Percentiles rank a stretch among this genome's conserved stretches.
phyloP scores from a whole-genome alignment of 2,797 vertebrate genomes.

The Hydrolagus colliei region DNA sequence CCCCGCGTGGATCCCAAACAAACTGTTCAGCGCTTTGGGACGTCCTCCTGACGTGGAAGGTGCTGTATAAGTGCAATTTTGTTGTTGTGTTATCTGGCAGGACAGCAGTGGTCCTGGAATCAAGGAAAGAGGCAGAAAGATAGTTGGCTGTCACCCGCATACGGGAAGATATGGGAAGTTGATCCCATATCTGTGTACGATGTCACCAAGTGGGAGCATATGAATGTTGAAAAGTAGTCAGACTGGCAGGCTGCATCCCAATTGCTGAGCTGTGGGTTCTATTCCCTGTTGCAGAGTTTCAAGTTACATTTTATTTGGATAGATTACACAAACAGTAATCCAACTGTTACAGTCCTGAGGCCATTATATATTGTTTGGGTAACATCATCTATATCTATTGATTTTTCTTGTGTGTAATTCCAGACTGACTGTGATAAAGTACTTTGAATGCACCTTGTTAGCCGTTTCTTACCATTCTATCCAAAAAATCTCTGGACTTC shows the following conservation, averaged over 20 bases:
- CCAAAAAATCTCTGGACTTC: conserved; percentile 31
- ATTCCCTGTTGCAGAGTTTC: neutral
- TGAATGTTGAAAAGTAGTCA: too few relatives aligned
- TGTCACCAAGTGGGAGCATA: too few relatives aligned
- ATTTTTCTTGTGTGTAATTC: neutral
- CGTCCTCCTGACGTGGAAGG: too few relatives aligned
- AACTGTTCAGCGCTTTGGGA: too few relatives aligned
- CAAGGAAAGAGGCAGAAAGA: too few relatives aligned
- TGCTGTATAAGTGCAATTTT: too few relatives aligned
- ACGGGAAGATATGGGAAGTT: too few relatives aligned
- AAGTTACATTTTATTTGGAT: neutral
- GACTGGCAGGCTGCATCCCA: neutral
- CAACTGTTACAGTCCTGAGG: neutral
- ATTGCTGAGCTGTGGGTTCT: neutral
- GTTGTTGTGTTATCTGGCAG: too few relatives aligned
- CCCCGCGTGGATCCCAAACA: too few relatives aligned
- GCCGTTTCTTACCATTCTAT: conserved; percentile 30
- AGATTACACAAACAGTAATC: neutral
- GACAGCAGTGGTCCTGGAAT: too few relatives aligned
- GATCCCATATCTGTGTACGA: too few relatives aligned
- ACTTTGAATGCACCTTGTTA: conserved; percentile 21
- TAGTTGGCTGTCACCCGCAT: too few relatives aligned
- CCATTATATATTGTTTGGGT: neutral
- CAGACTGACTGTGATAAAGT: neutral
- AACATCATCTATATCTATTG: neutral